phyloP scores from a whole-genome alignment of 1,140 invertebrate genomes.

The Achroia grisella region DNA sequence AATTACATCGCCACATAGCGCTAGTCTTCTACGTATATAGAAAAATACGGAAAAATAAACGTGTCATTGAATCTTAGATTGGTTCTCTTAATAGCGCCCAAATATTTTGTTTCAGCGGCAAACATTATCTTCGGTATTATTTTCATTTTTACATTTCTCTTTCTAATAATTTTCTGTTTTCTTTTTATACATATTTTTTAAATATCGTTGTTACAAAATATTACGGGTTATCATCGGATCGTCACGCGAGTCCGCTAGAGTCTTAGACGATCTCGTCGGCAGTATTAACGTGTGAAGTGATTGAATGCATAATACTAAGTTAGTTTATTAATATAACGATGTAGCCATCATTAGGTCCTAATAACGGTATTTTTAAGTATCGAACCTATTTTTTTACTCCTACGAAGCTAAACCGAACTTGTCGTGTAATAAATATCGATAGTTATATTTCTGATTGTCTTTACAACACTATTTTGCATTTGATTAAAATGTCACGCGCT shows the following conservation, averaged over 20 bases:
- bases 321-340: constrained; percentile 5
- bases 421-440: constrained; percentile 6
- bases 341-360: not conserved
- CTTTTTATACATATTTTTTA: not conserved
- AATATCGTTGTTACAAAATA: constrained; percentile 13
- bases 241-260: constrained; percentile 8
- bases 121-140: not conserved
- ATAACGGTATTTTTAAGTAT: not conserved
- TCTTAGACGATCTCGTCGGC: constrained; percentile 37
- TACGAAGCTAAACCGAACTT: not conserved
- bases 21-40: not conserved
- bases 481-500: constrained; percentile 11
- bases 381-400: no score
- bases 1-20: not conserved
- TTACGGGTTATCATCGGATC: constrained; percentile 14
- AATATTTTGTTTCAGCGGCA: constrained; percentile 4
- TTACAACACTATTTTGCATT: constrained; percentile 29
- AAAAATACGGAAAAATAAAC: not conserved
- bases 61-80: constrained; percentile 1
- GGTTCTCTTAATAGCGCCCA: not conserved
- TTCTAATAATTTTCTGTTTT: no score
- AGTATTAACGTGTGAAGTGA: constrained; percentile 57
- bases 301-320: constrained; percentile 34
- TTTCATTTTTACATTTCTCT: not conserved
- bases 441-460: constrained; percentile 6